Conservation (phyloP, 2,888 invertebrate species). For the Nomada hirtipes region DNA sequence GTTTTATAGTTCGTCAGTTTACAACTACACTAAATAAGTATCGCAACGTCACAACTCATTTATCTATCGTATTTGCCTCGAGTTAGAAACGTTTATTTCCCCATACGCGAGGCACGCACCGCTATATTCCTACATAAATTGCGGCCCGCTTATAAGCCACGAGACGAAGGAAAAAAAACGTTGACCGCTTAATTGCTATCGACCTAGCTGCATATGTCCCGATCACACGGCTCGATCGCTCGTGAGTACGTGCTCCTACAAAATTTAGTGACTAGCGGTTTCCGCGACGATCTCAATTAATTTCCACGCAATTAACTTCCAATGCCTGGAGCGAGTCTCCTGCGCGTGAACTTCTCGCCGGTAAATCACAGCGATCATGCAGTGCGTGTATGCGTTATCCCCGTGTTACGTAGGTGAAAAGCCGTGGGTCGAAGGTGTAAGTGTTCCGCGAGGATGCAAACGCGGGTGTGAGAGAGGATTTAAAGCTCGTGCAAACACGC, state of each 20-base stretch:
- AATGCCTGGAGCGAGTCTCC: slow-evolving; percentile 56
- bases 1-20: too few species aligned
- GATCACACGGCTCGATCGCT: slow-evolving; percentile 53
- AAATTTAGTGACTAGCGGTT: slow-evolving; percentile 62
- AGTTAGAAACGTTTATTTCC: neutral
- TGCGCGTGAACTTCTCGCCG: slow-evolving; percentile 57
- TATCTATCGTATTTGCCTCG: too few species aligned
- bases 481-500: slow-evolving; percentile 66
- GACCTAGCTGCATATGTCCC: slow-evolving; percentile 43
- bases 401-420: slow-evolving; percentile 50
- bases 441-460: slow-evolving; percentile 53
- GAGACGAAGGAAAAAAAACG: slow-evolving; percentile 9
- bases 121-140: slow-evolving; percentile 24
- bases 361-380: slow-evolving; percentile 60
- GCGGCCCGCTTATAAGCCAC: neutral
- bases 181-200: slow-evolving; percentile 47
- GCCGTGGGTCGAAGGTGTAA: slow-evolving; percentile 54
- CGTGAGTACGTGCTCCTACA: slow-evolving; percentile 47
- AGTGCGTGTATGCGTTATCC: slow-evolving; percentile 56
- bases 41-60: neutral
- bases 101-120: neutral
- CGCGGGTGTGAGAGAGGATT: slow-evolving; percentile 41
- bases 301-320: slow-evolving; percentile 68
- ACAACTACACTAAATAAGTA: too few species aligned
- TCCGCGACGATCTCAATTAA: slow-evolving; percentile 65